Conservation (phyloP, 2,113 vertebrate species). For the Gnathonemus echidnorhynchus region DNA sequence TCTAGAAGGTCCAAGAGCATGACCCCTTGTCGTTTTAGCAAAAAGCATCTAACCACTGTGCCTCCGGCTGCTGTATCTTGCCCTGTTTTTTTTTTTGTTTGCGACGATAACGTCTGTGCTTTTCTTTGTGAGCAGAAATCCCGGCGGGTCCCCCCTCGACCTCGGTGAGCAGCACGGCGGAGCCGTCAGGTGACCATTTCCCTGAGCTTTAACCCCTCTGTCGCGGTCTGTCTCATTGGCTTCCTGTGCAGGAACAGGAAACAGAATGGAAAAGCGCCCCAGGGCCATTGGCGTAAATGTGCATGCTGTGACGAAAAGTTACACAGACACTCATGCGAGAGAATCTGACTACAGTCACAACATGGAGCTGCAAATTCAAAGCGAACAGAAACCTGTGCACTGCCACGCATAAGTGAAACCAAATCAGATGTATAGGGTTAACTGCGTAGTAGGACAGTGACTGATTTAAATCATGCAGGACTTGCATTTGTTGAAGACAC, state of each 20-base stretch:
- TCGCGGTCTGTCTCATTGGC: neutral
- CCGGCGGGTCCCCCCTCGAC: constrained; percentile 80
- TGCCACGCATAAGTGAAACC: neutral
- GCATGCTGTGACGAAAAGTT: neutral
- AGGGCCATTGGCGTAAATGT: neutral
- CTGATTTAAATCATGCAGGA: neutral
- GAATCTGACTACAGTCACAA: neutral
- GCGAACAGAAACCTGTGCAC: neutral
- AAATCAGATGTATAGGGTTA: neutral
- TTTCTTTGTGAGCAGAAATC: constrained; percentile 70
- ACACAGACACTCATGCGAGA: neutral
- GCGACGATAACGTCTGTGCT: neutral
- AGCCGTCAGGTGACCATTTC: constrained; percentile 75
- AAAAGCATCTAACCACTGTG: neutral
- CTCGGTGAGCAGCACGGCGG: constrained; percentile 76
- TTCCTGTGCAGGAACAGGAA: neutral
- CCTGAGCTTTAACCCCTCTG: neutral
- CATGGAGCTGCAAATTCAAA: neutral
- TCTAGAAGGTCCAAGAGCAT: neutral
- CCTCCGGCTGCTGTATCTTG: neutral
- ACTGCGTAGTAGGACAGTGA: neutral
- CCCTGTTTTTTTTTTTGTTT: neutral
- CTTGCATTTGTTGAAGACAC: neutral
- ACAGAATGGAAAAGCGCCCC: neutral
- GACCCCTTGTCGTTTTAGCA: neutral